Base-by-base conservation (phyloP, 2,113 vertebrate genomes). In the Neolamprologus longior region DNA sequence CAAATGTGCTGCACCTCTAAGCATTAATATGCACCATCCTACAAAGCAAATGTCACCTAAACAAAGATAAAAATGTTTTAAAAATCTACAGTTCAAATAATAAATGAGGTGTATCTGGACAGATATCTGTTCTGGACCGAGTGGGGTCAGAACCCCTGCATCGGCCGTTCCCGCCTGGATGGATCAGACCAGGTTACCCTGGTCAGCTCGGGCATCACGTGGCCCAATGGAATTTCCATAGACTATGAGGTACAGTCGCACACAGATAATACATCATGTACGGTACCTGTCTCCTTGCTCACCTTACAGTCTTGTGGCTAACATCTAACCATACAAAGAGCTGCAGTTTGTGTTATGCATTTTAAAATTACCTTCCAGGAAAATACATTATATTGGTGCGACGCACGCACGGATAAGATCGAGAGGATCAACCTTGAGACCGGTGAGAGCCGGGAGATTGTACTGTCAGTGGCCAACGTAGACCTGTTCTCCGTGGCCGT, bases 341-440 rank as follows among this genome's bases (percentile, higher is more conserved):
- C 54, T 86, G 85, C 21, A 1, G 26, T 61, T 86, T 89, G 52
- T 93, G 85, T 94, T 90, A 87, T 96, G 96, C 96, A 95, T 95
- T 97, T 97, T 97, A 83, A 95, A 96, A 98, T 97, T 94, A 93
- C 96, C 95, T 96, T 96, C 90, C 97, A 99, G 99, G 98, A 99
- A 97, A 99, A 98, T 96, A 98, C 98, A 97, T 97, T 99, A 96
- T 99, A 99, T 94, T 99, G 99, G 99, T 99, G 98, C 92, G 99
- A 99, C 95, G 98, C 98, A 89, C 98, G 98, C 88, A 98, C 98
- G 11, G 98, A 99, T 98, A 99, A 98, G 97, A 99, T 99, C 96
- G 99, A 99, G 94, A 98, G 98, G 93, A 98, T 99, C 94, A 98
- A 99, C 98, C 98, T 99, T 97, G 98, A 99, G 95, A 99, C 97